Evolutionary conservation across 2,797 vertebrate genomes (phyloP), one percentile per base, ranked within the genome.

Genomic region (Tenualosa ilisha): DNA sequence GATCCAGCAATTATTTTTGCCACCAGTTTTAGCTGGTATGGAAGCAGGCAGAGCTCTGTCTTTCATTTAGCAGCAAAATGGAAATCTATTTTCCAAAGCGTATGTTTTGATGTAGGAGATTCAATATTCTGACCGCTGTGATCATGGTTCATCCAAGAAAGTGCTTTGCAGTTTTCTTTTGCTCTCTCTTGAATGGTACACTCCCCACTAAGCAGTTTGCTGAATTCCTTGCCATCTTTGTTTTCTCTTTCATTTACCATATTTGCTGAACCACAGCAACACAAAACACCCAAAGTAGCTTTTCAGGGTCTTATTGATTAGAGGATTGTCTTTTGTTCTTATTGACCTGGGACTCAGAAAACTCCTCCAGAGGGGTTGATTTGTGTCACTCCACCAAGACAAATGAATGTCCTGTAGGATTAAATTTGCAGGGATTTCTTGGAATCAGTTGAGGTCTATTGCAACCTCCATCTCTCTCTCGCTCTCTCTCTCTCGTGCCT

Each of bases 81-180:
- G 72, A 79, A 79, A 79, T 79, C 72, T 46, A 79, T 79, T 79
- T 79, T 17, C 40, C 72, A 22, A 22, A 79, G 72, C 40, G 17
- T 79, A 46, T 24, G 72, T 40, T 79, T 79, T 79, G 72, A 79
- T 40, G 72, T 79, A 22, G 72, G 9, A 17, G 40, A 79, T 79
- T 79, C 72, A 79, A 79, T 79, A 79, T 43, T 17, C 63, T 0
- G 85, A 87, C 88, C 85, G 81, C 43, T 53, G 87, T 86, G 51
- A 83, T 85, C 43, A 12, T 56, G 54, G 17, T 37, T 75, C 20
- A 0, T 79, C 20, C 40, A 79, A 79, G 37, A 46, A 46, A 46
- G 72, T 24, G 8, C 17, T 46, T 43, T 22, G 17, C 6, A 20
- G 40, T 46, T 17, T 79, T 79, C 46, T 3, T 79, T 46, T 3